These are phyloP conservation scores for Arctia plantaginis DNA, from an alignment of 2,888 invertebrate species.

Conservation along the genomic window DNA sequence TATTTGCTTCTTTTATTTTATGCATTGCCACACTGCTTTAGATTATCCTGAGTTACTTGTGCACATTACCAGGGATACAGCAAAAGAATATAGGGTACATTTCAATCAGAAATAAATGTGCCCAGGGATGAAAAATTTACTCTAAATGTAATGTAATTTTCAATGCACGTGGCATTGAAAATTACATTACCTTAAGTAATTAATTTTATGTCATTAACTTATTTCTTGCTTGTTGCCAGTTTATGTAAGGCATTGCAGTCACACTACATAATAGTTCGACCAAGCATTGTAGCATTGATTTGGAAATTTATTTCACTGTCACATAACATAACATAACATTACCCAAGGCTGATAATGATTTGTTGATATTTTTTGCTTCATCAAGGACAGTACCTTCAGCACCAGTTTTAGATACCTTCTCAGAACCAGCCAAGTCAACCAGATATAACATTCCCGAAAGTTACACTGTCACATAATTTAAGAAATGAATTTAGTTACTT, in stretches of 20 bases:
- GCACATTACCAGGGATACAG: neutral
- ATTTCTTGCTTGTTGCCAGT: too few species aligned
- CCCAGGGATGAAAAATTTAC: neutral
- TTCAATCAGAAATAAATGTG: neutral
- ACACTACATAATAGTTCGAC: too few species aligned
- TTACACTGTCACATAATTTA: slow-evolving; percentile 77
- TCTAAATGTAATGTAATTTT: too few species aligned
- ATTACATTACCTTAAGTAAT: neutral
- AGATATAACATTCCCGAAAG: slow-evolving; percentile 99
- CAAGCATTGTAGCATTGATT: too few species aligned
- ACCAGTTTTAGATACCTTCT: slow-evolving; percentile 99
- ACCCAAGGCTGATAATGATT: slow-evolving; percentile 99
- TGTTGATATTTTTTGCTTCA: slow-evolving; percentile 99
- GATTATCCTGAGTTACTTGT: neutral
- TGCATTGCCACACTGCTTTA: neutral
- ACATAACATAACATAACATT: too few species aligned
- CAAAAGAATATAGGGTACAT: neutral
- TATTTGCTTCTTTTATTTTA: neutral
- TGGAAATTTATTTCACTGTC: too few species aligned
- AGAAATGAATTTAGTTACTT: too few species aligned
- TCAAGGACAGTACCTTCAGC: slow-evolving; percentile 99
- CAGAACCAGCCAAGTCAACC: slow-evolving; percentile 99
- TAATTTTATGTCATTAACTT: neutral
- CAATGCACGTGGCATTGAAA: too few species aligned
- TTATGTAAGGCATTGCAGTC: too few species aligned